These are phyloP conservation scores for Sturnira hondurensis DNA, from an alignment of 2,113 vertebrate genomes.

Conservation along the genomic window DNA sequence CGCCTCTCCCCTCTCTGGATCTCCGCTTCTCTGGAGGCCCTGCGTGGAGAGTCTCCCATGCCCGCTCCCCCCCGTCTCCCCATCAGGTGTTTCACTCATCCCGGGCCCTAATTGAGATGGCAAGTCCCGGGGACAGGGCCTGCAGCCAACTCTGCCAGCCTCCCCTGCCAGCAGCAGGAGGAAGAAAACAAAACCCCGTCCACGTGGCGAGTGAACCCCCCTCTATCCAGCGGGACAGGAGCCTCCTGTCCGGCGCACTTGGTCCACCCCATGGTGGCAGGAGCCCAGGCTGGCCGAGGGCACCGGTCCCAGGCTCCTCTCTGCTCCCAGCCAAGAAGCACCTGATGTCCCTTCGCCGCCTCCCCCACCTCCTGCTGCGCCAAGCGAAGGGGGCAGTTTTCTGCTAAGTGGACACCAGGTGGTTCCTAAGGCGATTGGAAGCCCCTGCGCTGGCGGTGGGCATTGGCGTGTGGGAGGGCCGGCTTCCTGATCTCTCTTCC, in stretches of 20 bases:
- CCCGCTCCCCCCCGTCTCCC: neutral
- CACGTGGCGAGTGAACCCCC: neutral
- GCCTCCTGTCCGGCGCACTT: neutral
- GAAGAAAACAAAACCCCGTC: slow-evolving; percentile 23
- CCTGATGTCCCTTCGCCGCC: neutral
- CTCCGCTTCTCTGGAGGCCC: neutral
- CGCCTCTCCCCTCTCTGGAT: neutral
- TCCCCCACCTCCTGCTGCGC: rapidly evolving
- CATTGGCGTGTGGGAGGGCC: neutral
- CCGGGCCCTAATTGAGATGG: slow-evolving; percentile 66
- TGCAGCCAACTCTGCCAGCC: slow-evolving; percentile 47
- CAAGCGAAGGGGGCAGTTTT: neutral
- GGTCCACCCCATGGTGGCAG: rapidly evolving
- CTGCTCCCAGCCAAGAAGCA: slow-evolving; percentile 2
- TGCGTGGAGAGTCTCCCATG: rapidly evolving
- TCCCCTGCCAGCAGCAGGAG: slow-evolving; percentile 56
- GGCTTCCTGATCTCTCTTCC: neutral
- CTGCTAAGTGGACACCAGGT: slow-evolving; percentile 45
- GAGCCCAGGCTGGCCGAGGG: neutral
- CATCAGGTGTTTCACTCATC: slow-evolving; percentile 45
- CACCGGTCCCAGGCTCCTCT: neutral
- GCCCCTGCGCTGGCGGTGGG: neutral
- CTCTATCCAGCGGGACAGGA: neutral
- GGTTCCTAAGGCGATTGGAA: slow-evolving; percentile 1
- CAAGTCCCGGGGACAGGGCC: slow-evolving; percentile 58